Evolutionary conservation across 23 tunicate species (phyloP).

Genomic region (Halocynthia roretzi): DNA sequence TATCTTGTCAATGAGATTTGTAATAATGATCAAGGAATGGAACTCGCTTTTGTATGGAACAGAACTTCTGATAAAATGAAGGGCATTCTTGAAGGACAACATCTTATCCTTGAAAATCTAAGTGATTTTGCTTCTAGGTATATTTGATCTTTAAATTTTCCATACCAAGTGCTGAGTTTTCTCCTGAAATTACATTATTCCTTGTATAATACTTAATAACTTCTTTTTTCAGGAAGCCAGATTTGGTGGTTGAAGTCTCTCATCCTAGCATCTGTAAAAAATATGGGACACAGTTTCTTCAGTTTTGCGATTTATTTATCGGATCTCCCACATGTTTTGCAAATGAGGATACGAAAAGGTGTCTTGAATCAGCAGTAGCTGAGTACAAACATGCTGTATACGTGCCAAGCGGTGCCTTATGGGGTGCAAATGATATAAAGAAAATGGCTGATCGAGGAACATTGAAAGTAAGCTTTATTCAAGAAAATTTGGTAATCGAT

Average conservation of each 20-base stretch:
- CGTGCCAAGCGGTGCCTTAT: slow-evolving; percentile 85
- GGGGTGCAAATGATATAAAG: slow-evolving; percentile 87
- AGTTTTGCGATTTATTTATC: slow-evolving; percentile 45
- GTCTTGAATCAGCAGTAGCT: slow-evolving; percentile 27
- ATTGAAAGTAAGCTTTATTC: slow-evolving; percentile 1
- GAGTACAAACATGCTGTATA: slow-evolving; percentile 32
- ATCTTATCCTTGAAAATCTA: slow-evolving; percentile 38
- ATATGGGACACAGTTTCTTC: slow-evolving; percentile 49
- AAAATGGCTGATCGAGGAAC: slow-evolving; percentile 55
- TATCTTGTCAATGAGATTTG: slow-evolving; percentile 34
- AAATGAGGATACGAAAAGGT: slow-evolving; percentile 25
- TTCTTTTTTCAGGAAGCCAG: slow-evolving; percentile 9
- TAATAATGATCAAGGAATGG: slow-evolving; percentile 36
- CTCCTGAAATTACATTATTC: neutral
- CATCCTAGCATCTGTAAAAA: slow-evolving; percentile 64
- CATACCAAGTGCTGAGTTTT: neutral
- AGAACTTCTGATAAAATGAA: slow-evolving; percentile 37
- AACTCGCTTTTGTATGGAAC: slow-evolving; percentile 85
- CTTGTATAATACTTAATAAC: neutral
- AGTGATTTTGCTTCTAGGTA: slow-evolving; percentile 19
- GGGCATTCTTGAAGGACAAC: neutral
- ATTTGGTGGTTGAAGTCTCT: slow-evolving; percentile 87
- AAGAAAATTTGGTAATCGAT: neutral
- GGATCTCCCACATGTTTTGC: slow-evolving; percentile 86
- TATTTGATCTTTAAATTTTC: too few relatives aligned